Base-by-base conservation (phyloP, 2,888 invertebrate genomes). In the Campaea margaritaria region DNA sequence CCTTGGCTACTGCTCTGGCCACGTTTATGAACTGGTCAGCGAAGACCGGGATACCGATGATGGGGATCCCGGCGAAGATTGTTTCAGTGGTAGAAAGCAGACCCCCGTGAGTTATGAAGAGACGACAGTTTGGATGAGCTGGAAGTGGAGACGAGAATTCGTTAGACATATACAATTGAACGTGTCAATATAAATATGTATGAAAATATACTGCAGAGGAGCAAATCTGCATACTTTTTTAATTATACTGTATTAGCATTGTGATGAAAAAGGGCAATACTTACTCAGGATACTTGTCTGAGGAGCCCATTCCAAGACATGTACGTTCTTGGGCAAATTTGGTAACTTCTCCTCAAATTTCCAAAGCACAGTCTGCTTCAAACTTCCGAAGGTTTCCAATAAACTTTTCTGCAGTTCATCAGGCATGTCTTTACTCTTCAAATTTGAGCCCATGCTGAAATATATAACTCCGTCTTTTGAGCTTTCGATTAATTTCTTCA, bases 51-150 rank as follows among this genome's bases (percentile, higher is more conserved):
- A 47, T 16, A 1, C 47, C 47, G 7, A 47, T 47, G 36, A 47
- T 36, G 12, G 47, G 47, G 9, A 15, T 16, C 0, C 47, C 47
- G 9, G n/a, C 4, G n/a, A 8, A 9, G 12, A 47, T 15, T 0
- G 47, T 21, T 36, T 47, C 47, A 0, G 46, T 46, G 31, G 46
- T 49, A 0, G 49, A 49, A 1, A 49, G 27, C 8, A 39, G n/a
- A 10, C 49, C 49, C 0, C 49, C 49, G 11, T 49, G 49, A 7
- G 49, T 49, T 3, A 49, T 49, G 13, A 49, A 49, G 0, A 49
- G 27, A 10, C 31, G 14, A 11, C 39, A 39, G 3, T 49, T 47
- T 0, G 36, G 36, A 36, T 36, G 36, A 5, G 36, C 36, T 36
- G 5, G 4, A 36, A 36, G 1, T 3, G 31, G 21, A 21, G 21